These are phyloP conservation scores for Drosophila borborema DNA, from an alignment of 2,888 invertebrate species.

Conservation along the genomic window DNA sequence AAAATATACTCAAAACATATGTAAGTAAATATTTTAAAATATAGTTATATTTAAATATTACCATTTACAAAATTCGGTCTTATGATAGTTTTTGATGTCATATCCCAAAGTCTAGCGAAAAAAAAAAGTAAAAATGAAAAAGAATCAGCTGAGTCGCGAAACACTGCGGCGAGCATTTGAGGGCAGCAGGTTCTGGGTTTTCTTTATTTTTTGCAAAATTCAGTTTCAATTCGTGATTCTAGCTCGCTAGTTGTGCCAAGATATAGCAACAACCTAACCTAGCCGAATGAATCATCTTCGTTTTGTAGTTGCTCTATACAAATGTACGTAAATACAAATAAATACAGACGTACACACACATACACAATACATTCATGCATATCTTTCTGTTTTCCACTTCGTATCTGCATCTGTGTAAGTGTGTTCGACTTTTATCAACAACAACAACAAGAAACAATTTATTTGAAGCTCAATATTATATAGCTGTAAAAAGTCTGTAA, in stretches of 20 bases:
- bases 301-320: conserved; percentile 47
- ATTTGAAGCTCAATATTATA: conserved; percentile 57
- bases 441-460: conserved; percentile 52
- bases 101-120: conserved; percentile 46
- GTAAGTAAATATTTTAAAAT: too few relatives aligned
- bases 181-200: conserved; percentile 76
- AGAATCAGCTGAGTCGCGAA: conserved; percentile 59
- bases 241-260: conserved; percentile 71
- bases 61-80: background rate
- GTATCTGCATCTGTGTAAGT: conserved; percentile 20
- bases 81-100: conserved; percentile 2
- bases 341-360: background rate
- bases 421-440: conserved; percentile 48
- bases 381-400: conserved; percentile 41
- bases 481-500: conserved; percentile 48
- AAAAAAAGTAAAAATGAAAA: background rate
- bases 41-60: conserved; percentile 2
- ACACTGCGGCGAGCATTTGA: conserved; percentile 34
- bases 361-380: background rate
- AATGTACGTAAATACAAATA: conserved; percentile 2
- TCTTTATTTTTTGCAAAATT: conserved; percentile 73
- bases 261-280: conserved; percentile 41
- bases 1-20: too few relatives aligned
- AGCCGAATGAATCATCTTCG: conserved; percentile 69
- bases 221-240: conserved; percentile 78